Evolutionary conservation across 1,140 invertebrate genomes (phyloP), one percentile per base, ranked within the genome.

Genomic region (Solen grandis): DNA sequence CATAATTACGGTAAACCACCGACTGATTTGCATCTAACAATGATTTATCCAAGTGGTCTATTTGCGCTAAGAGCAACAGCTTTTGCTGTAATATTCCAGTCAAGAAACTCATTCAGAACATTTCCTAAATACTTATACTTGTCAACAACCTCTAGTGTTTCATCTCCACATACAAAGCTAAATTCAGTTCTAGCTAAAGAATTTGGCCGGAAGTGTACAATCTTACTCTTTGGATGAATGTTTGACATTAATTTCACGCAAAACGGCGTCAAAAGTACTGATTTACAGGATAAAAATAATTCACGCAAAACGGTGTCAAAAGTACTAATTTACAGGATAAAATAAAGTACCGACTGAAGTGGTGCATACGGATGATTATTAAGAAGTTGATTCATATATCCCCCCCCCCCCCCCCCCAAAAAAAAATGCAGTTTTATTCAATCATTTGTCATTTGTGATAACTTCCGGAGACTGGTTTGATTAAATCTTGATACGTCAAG

Each of bases 1-100:
- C 50, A 54, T n/a, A n/a, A n/a, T n/a, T 54, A 70, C 1, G 4
- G 41, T 29, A 70, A 54, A 5, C 68, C 68, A n/a, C 68, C 68
- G 8, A 70, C 8, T 1, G n/a, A 19, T 70, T 70, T 54, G 19
- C 25, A 70, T 54, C 55, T 70, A 1, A n/a, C 14, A n/a, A 70
- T 70, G 10, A 70, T 41, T 5, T 54, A 33, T 19, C 68, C 68
- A 16, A 70, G 50, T 10, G 68, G 22, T 54, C 68, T 27, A 33
- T 52, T 69, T 33, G 66, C 50, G 36, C 62, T 65, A n/a, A n/a
- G n/a, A n/a, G n/a, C n/a, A n/a, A n/a, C n/a, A n/a, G n/a, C n/a
- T n/a, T n/a, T n/a, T n/a, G 62, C 62, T 5, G 31, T 65, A 5
- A 10, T 65, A 13, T 65, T 65, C 5, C 5, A 33, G 36, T 25